A percentile compares a stretch with the other conserved stretches of the same genome.
Evolutionary conservation across 2,888 invertebrate species (phyloP).

Genomic region (Macrosoma leucophasiata): DNA sequence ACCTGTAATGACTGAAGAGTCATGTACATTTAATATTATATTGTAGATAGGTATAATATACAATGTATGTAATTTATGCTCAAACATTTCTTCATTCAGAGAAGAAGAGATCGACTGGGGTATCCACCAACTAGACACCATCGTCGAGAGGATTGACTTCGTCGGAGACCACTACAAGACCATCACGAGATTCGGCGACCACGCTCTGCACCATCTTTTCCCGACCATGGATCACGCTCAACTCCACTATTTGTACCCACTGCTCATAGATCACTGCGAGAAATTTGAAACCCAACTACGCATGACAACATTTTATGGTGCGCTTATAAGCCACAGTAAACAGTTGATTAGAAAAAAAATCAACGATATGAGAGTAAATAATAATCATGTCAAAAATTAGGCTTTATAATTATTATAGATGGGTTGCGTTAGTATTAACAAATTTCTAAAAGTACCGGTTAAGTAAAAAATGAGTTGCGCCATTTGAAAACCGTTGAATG

Average conservation of each 20-base stretch:
- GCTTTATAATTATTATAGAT: neutral
- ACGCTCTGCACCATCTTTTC: conserved; percentile 86
- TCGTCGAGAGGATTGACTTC: conserved; percentile 81
- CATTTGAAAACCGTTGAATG: no score
- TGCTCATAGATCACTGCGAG: conserved; percentile 77
- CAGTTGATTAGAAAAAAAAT: conserved; percentile 56
- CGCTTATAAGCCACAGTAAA: conserved; percentile 80
- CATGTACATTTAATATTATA: no score
- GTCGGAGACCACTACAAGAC: conserved; percentile 79
- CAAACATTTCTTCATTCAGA: conserved; percentile 46
- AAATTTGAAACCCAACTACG: conserved; percentile 76
- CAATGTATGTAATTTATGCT: no score
- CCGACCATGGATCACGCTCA: conserved; percentile 87
- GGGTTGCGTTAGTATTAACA: no score
- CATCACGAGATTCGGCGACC: conserved; percentile 85
- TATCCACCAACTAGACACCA: conserved; percentile 82
- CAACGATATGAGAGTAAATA: conserved; percentile 38
- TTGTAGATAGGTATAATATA: no score
- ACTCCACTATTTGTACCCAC: conserved; percentile 79
- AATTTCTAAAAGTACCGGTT: no score
- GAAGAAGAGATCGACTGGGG: conserved; percentile 81
- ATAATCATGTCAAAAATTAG: neutral
- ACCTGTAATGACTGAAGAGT: no score
- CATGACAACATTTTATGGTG: conserved; percentile 72
- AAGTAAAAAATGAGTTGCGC: no score